phyloP scores from a whole-genome alignment of 2,113 vertebrate species.

The Monarcha castaneiventris region DNA sequence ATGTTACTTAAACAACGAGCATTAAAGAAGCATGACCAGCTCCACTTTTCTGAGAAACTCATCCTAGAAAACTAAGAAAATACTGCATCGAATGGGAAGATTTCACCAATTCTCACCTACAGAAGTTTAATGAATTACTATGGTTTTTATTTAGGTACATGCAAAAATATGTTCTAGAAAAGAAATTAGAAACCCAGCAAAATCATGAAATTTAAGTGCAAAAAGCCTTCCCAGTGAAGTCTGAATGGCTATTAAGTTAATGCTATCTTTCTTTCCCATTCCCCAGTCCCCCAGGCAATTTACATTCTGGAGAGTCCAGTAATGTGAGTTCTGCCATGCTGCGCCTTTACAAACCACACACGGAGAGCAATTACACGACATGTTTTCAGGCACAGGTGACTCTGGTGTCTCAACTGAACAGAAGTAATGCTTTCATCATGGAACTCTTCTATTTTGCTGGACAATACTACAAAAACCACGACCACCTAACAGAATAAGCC shows the following conservation, averaged over 20 bases:
- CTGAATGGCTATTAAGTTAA: not conserved
- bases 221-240: not conserved
- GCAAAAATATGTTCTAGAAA: not conserved
- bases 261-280: not conserved
- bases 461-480: not conserved
- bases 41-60: not conserved
- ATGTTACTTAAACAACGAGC: rapidly evolving
- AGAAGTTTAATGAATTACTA: not conserved
- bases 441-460: not conserved
- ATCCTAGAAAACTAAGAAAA: not conserved
- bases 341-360: not conserved
- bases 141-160: not conserved
- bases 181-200: not conserved
- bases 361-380: not conserved
- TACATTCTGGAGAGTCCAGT: not conserved
- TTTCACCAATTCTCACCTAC: not conserved
- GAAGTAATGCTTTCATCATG: not conserved
- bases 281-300: not conserved
- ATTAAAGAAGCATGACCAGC: not conserved
- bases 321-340: not conserved
- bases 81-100: not conserved
- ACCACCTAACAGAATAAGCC: not conserved
- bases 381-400: not conserved
- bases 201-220: not conserved
- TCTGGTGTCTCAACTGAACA: not conserved